Conservation (phyloP, 2,888 invertebrate species). For the Hylaea fasciaria region DNA sequence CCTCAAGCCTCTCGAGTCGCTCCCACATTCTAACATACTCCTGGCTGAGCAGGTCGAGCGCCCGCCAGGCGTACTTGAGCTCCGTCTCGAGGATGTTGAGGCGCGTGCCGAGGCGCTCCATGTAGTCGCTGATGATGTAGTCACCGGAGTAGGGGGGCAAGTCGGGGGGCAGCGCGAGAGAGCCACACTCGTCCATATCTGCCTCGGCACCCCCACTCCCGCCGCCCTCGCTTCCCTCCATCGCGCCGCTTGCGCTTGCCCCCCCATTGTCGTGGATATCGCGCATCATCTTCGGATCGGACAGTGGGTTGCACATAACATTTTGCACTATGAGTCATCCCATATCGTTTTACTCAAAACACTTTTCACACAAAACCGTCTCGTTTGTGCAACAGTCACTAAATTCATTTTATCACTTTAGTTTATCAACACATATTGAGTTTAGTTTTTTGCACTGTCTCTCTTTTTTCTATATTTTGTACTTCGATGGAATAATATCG, state of each 20-base stretch:
- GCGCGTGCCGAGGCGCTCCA: constrained; percentile 94
- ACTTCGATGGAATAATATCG: constrained; percentile 77
- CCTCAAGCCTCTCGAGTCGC: constrained; percentile 93
- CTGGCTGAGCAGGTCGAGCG: constrained; percentile 94
- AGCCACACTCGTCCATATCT: constrained; percentile 83
- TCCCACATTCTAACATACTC: constrained; percentile 98
- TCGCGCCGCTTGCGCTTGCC: constrained; percentile 79
- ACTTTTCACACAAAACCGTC: constrained; percentile 72
- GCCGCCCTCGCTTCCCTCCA: constrained; percentile 83
- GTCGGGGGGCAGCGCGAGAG: constrained; percentile 83
- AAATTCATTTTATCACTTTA: constrained; percentile 71
- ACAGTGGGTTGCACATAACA: constrained; percentile 75
- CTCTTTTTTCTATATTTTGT: constrained; percentile 73
- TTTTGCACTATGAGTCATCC: constrained; percentile 84
- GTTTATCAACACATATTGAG: constrained; percentile 62
- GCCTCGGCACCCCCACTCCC: constrained; percentile 83
- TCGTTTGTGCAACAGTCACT: constrained; percentile 58
- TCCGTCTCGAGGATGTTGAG: constrained; percentile 95
- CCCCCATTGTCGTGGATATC: constrained; percentile 83
- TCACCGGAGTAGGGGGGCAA: constrained; percentile 86
- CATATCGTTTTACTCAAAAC: constrained; percentile 81
- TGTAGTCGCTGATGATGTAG: constrained; percentile 94
- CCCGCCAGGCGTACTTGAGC: constrained; percentile 96
- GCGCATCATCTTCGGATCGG: constrained; percentile 83
- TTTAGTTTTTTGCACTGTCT: constrained; percentile 59